phyloP scores from a whole-genome alignment of 2,113 vertebrate species.

The Burhinus bistriatus region DNA sequence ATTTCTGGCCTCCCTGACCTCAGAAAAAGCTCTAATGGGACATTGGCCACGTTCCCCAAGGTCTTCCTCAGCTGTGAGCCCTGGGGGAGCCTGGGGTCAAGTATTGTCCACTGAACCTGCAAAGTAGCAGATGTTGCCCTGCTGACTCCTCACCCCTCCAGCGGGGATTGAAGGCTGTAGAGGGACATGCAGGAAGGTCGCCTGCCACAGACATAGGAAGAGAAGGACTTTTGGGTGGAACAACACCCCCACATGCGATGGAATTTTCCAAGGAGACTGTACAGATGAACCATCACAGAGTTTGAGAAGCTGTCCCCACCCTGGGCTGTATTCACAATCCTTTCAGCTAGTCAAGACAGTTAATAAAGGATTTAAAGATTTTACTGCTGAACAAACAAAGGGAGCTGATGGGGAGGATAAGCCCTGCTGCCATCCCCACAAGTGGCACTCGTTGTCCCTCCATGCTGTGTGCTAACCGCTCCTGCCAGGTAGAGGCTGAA shows the following conservation, averaged over 20 bases:
- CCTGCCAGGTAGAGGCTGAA: not conserved
- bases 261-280: not conserved
- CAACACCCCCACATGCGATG: accelerated
- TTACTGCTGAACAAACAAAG: not conserved
- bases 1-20: not conserved
- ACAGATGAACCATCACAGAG: not conserved
- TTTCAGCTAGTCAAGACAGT: not conserved
- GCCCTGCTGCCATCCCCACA: accelerated
- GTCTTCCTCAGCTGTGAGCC: not conserved
- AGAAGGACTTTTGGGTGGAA: not conserved
- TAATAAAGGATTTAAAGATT: not conserved
- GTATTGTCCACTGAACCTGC: not conserved
- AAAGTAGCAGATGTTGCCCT: not conserved
- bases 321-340: not conserved
- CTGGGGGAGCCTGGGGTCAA: not conserved
- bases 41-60: not conserved
- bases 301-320: not conserved
- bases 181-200: accelerated
- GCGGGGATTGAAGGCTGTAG: not conserved
- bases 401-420: not conserved
- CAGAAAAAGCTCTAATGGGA: not conserved
- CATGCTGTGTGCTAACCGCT: not conserved
- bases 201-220: not conserved
- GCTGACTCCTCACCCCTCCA: not conserved
- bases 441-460: not conserved